A percentile compares a stretch with the other conserved stretches of the same genome.
Conservation (phyloP, 35 echinoderm and acorn worm genomes). For the Strongylocentrotus purpuratus region DNA sequence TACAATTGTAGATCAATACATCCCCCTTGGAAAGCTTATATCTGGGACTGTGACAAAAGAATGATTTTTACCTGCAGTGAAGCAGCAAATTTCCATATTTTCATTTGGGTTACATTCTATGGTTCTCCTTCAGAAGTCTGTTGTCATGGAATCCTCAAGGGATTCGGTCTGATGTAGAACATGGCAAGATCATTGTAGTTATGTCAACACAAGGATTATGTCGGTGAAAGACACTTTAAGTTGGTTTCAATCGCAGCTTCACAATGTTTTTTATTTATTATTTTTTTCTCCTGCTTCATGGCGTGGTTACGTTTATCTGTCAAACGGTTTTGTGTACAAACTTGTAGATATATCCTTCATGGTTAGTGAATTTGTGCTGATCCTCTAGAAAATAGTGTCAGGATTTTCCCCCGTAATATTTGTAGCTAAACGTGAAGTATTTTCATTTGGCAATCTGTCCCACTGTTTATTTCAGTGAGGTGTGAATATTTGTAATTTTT, state of each 20-base stretch:
- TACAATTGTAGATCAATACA: not conserved
- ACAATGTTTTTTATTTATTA: not conserved
- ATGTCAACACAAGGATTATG: not conserved
- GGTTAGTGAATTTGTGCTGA: not conserved
- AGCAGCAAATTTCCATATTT: constrained; percentile 12
- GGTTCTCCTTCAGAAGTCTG: not conserved
- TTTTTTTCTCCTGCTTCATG: not conserved
- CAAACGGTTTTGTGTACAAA: not conserved
- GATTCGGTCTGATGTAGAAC: not conserved
- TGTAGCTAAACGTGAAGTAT: too few species aligned
- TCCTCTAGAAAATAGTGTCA: not conserved
- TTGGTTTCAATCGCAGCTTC: not conserved
- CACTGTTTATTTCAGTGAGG: too few species aligned
- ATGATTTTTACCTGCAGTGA: not conserved
- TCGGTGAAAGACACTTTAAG: not conserved
- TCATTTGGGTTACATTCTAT: not conserved
- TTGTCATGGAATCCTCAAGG: not conserved
- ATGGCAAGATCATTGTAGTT: not conserved
- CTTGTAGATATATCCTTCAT: not conserved
- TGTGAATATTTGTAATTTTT: not conserved
- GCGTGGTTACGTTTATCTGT: not conserved
- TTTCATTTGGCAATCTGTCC: too few species aligned
- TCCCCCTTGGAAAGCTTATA: not conserved
- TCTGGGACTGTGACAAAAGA: not conserved
- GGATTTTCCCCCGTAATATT: too few species aligned